Percentiles rank a stretch among this genome's conserved stretches.
phyloP scores from a whole-genome alignment of 2,888 invertebrate species.

The Metopia argyrocephala region DNA sequence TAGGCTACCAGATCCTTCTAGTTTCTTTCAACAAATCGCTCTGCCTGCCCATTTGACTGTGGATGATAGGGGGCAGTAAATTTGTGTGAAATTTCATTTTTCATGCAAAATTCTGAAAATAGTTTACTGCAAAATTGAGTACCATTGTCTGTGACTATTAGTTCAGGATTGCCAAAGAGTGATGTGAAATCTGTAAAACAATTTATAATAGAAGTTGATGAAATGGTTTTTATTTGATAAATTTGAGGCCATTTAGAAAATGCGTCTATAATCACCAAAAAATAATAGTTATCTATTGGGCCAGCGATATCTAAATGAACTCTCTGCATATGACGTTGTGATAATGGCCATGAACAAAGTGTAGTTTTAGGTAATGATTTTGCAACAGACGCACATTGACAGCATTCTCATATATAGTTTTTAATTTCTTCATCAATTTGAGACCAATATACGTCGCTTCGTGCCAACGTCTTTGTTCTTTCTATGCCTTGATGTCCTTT shows the following conservation, averaged over 20 bases:
- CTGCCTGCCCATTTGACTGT: conserved; percentile 24
- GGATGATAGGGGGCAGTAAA: conserved; percentile 34
- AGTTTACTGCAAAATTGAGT: conserved; percentile 34
- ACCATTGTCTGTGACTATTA: conserved; percentile 51
- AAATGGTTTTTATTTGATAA: conserved; percentile 40
- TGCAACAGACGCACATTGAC: conserved; percentile 15
- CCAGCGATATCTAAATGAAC: conserved; percentile 43
- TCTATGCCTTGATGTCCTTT: conserved; percentile 8
- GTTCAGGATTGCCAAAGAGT: conserved; percentile 43
- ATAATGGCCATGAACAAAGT: conserved; percentile 23
- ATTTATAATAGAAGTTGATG: conserved; percentile 4
- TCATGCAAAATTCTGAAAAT: conserved; percentile 25
- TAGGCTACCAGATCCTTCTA: conserved; percentile 7
- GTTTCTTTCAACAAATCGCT: conserved; percentile 35
- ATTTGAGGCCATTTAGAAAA: conserved; percentile 48
- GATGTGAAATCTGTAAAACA: conserved; percentile 36
- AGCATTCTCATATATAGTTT: conserved; percentile 19
- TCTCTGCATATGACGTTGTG: conserved; percentile 29
- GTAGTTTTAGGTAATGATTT: conserved; percentile 37
- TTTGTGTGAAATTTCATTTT: conserved; percentile 20
- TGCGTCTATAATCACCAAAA: conserved; percentile 35
- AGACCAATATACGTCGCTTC: conserved; percentile 33
- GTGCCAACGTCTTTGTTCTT: conserved; percentile 12
- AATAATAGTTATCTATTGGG: conserved; percentile 27
- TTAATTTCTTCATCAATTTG: conserved; percentile 15